Evolutionary conservation across 2,113 vertebrate genomes (phyloP), one percentile per base, ranked within the genome.

Genomic region (Platichthys flesus): DNA sequence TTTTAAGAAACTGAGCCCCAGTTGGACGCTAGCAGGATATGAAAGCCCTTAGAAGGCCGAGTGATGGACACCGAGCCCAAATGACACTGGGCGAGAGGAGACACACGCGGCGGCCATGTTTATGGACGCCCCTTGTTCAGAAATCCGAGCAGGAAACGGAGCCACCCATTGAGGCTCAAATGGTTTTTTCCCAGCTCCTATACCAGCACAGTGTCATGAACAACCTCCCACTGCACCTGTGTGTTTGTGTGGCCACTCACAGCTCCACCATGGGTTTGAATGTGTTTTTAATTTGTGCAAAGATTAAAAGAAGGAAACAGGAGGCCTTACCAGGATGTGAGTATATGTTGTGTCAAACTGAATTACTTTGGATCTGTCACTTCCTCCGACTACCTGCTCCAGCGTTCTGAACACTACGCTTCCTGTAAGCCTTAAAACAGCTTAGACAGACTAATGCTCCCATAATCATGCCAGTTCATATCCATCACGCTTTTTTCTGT

Each of bases 1-100:
- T 97, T 96, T 97, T 98, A 97, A 97, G 97, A 97, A 97, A 99
- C 96, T 99, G 97, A 98, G 92, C 95, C 93, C 62, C 94, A 94
- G 95, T 94, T 92, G 95, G 96, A 94, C 90, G 93, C 84, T n/a
- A 90, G 86, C 83, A 78, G 84, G 79, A 90, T 79, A 71, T 85
- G 81, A 88, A 89, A 90, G 75, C 73, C 72, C 82, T 86, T 84
- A 89, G 83, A 31, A 79, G 85, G 86, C 74, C 86, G 81, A 82
- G 81, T 69, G 87, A 88, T 57, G 88, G 86, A 88, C 71, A 71
- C 84, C 45, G 72, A 89, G 80, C 83, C 73, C 65, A 89, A 90
- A 90, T 76, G 78, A 88, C 73, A 70, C 85, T 71, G 20, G 79
- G 83, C 51, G 18, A 64, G 78, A 74, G 69, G 74, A 81, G 86